A percentile compares a stretch with the other conserved stretches of the same genome.
Evolutionary conservation across 2,888 invertebrate genomes (phyloP).

Genomic region (Heteromyza rotundicornis): DNA sequence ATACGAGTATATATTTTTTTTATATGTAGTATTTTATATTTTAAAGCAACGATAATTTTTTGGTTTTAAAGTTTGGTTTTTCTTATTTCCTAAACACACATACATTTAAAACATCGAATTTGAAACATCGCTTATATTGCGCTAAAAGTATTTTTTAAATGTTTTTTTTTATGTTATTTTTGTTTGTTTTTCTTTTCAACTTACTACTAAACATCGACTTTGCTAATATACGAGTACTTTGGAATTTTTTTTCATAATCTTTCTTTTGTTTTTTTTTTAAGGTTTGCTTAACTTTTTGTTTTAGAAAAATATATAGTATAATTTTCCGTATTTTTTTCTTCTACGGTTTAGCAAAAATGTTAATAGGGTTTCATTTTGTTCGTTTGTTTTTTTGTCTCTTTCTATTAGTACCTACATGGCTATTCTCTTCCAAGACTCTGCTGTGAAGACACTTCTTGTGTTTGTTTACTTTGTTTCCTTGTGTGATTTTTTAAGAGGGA

Average conservation of each 20-base stretch:
- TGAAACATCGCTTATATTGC: conserved; percentile 21
- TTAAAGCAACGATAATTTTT: background rate
- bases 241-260: no score
- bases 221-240: no score
- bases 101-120: conserved; percentile 25
- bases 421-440: background rate
- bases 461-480: background rate
- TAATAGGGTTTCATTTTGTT: background rate
- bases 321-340: conserved; percentile 3
- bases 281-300: background rate
- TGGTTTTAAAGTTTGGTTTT: background rate
- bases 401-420: conserved; percentile 16
- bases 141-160: background rate
- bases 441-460: background rate
- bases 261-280: background rate
- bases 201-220: no score
- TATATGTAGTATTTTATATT: background rate
- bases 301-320: conserved; percentile 1
- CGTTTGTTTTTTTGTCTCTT: background rate
- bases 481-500: background rate
- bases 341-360: conserved; percentile 8
- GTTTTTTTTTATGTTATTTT: background rate
- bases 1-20: background rate
- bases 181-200: background rate
- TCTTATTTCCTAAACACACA: conserved; percentile 10